phyloP scores from a whole-genome alignment of 2,797 vertebrate genomes.

The Ciconia nigra region DNA sequence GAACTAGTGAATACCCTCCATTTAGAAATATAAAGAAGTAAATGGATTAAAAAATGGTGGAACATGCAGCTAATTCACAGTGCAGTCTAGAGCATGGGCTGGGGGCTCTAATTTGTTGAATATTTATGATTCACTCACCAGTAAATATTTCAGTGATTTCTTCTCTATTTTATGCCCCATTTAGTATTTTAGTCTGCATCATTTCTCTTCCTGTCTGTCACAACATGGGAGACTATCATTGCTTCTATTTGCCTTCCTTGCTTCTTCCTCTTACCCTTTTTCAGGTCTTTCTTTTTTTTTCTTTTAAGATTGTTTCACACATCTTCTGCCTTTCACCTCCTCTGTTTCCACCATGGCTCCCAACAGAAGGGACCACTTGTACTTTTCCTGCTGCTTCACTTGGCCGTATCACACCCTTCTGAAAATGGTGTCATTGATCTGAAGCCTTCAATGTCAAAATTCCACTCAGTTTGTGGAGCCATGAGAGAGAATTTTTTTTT shows the following conservation, averaged over 20 bases:
- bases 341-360: not conserved
- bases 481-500: not conserved
- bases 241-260: not conserved
- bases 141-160: not conserved
- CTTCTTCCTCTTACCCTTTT: not conserved
- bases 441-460: not conserved
- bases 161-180: not conserved
- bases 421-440: not conserved
- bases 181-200: not conserved
- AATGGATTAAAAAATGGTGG: constrained; percentile 1
- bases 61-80: not conserved
- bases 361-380: not conserved
- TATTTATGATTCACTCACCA: not conserved
- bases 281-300: not conserved
- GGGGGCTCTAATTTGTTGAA: not conserved
- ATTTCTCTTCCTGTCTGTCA: not conserved
- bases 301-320: not conserved
- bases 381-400: not conserved
- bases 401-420: not conserved
- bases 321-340: not conserved
- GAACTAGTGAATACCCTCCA: not conserved
- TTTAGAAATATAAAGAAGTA: not conserved
- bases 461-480: not conserved
- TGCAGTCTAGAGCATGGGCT: not conserved
- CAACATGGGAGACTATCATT: not conserved